Conservation (phyloP, 2,113 vertebrate genomes). For the Pandion haliaetus region DNA sequence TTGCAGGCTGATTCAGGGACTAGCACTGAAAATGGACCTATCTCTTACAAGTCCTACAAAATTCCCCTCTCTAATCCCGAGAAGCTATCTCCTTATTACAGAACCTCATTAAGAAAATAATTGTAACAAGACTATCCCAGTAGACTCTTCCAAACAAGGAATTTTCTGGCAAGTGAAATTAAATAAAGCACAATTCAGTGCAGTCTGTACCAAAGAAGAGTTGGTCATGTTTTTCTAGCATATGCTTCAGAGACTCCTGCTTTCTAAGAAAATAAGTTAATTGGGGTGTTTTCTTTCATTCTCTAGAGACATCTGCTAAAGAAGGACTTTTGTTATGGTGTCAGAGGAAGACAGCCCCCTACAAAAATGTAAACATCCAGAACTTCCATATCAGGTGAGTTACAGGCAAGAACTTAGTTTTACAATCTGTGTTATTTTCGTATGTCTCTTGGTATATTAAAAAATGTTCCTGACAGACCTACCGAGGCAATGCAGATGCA, state of each 20-base stretch:
- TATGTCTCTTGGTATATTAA: not conserved
- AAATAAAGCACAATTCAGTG: not conserved
- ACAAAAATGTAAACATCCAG: conserved; percentile 99
- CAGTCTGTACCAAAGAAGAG: not conserved
- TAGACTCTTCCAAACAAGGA: not conserved
- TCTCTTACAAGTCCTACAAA: not conserved
- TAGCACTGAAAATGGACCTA: not conserved
- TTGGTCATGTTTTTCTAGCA: not conserved
- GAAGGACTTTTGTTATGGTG: conserved; percentile 97
- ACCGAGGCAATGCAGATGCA: not conserved
- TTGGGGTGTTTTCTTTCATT: not conserved
- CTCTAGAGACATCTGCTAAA: conserved; percentile 96
- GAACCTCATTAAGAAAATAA: not conserved
- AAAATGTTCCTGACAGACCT: not conserved
- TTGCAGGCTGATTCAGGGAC: not conserved
- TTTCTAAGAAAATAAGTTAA: not conserved
- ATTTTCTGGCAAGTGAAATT: not conserved
- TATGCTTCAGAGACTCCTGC: not conserved
- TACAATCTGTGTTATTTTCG: not conserved
- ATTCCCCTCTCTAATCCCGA: not conserved
- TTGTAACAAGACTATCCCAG: not conserved
- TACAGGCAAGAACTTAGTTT: not conserved
- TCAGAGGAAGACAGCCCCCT: conserved; percentile 97
- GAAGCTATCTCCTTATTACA: not conserved
- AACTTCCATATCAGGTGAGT: conserved; percentile 98